Base-by-base conservation (phyloP, 2,888 invertebrate species). In the Erebia aethiops region DNA sequence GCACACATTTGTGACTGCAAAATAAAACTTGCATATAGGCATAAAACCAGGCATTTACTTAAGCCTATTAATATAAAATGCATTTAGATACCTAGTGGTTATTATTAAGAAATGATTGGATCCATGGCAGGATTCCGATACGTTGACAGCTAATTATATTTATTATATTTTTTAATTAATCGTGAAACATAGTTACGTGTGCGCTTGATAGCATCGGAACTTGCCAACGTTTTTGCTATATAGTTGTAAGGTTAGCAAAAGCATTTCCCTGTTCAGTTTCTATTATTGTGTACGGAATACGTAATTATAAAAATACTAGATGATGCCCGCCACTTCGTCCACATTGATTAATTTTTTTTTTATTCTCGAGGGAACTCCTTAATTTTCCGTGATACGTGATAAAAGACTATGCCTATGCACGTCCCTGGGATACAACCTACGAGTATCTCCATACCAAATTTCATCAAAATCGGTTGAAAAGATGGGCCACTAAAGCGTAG, bases 161-260 rank as follows among this genome's bases (percentile, higher is more conserved):
- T 83, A 86, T 84, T 85, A 85, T 85, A 84, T 86, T 86, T 84
- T 88, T 88, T 86, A 88, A 89, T 88, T 89, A 88, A 87, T 87
- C 84, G 85, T 78, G 77, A 77, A 82, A 84, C 81, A 80, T 84
- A 84, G 85, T 82, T 85, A 86, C 80, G 84, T 85, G 81, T 82
- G 79, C 81, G 74, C 78, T 75, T 80, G 88, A 90, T 90, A 84
- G 74, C 76, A 90, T 90, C 88, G 80, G 77, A 79, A 80, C 79
- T 86, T 80, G 82, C 78, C 76, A 81, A 82, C 82, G 82, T 88
- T 90, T 89, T 88, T 87, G 81, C 82, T 76, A 71, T 75, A 72
- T 74, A 73, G 76, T 67, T 57, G 84, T 87, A 90, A 71, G 58
- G 87, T 80, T 57, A 13, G 82, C 84, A 86, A 72, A 79, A 71